Conservation (phyloP, 2,113 vertebrate genomes). For the Cinclus mexicanus region DNA sequence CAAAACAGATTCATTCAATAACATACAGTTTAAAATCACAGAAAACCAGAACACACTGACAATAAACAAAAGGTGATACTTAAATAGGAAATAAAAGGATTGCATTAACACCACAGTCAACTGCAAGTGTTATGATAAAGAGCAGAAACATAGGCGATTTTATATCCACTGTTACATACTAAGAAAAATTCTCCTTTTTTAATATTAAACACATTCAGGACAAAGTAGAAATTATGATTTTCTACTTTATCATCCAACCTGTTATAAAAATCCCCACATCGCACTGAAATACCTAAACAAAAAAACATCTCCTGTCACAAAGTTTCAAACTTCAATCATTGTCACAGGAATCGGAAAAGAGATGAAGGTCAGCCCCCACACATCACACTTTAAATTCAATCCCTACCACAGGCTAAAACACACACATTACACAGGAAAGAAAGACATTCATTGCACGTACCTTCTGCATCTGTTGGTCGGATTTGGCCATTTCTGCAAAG, state of each 20-base stretch:
- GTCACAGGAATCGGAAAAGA: background rate
- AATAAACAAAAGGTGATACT: background rate
- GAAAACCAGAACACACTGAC: background rate
- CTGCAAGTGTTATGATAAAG: background rate
- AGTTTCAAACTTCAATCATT: background rate
- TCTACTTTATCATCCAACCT: background rate
- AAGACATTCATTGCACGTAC: constrained; percentile 56
- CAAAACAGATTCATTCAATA: background rate
- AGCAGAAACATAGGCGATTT: background rate
- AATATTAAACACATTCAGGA: background rate
- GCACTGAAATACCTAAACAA: background rate
- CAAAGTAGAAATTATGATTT: background rate
- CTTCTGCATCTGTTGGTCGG: constrained; percentile 99
- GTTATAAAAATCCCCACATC: background rate
- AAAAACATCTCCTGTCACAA: background rate
- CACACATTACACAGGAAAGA: background rate
- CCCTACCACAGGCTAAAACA: background rate
- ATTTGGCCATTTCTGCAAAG: constrained; percentile 98
- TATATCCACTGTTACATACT: background rate
- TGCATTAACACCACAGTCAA: background rate
- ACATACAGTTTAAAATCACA: background rate
- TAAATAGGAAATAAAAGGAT: background rate
- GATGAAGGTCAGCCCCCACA: background rate
- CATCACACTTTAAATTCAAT: background rate
- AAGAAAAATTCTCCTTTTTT: background rate